Evolutionary conservation across 2,797 vertebrate species (phyloP), one percentile per base, ranked within the genome.

Genomic region (Siniperca undulata): DNA sequence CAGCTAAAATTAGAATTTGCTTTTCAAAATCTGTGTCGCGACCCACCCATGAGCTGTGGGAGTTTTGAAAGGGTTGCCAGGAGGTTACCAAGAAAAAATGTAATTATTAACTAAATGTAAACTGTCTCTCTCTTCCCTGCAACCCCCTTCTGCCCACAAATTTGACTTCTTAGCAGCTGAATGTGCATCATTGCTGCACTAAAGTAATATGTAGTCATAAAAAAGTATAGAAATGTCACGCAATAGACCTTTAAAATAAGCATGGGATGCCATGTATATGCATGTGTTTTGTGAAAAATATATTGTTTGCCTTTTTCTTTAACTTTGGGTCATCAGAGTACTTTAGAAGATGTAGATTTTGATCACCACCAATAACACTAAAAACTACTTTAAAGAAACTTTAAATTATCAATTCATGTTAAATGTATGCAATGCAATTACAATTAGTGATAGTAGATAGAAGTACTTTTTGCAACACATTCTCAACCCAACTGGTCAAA

Each of bases 41-140:
- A 80, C 13, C 55, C 59, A 58, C n/a, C 61, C 20, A 30, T 48
- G 44, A 84, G 36, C 75, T 69, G 69, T 27, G 20, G 27, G 40
- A 74, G 64, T 12, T 70, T 27, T 68, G 10, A 78, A 58, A 77
- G 27, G 7, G 30, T 59, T 76, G 48, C 79, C 55, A 50, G 60
- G 16, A 74, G 66, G 70, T 69, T 59, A 56, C 14, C 0, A 16
- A 72, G 53, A 30, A 38, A 62, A 62, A 53, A 80, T 53, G 1
- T 30, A 77, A 88, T 80, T 65, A 78, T 80, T 70, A 78, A 83
- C 50, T 3, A 36, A 77, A 74, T 38, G 19, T 55, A 17, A 61
- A 17, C 5, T 52, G n/a, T 36, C 56, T 74, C 56, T 48, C 48
- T 72, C 46, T 53, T 76, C 53, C 36, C n/a, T 82, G 53, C 59